Base-by-base conservation (phyloP, 2,113 vertebrate genomes). In the Rhipidura dahli region DNA sequence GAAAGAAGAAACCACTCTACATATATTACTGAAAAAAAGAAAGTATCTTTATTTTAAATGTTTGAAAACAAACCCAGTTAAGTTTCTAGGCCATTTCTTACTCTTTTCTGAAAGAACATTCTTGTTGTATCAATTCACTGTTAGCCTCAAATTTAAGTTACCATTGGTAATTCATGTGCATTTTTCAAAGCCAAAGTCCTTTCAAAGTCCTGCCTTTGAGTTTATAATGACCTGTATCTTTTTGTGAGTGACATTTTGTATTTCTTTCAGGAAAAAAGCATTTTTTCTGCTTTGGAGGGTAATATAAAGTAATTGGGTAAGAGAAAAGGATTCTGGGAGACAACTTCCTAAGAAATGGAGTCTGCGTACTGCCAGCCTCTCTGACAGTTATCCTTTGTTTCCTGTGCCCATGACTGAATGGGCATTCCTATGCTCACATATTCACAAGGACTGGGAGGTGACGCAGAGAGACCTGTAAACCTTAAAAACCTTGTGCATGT, bases 151-250 rank as follows among this genome's bases (percentile, higher is more conserved):
- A 95, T 94, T 45, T 94, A 94, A 95, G 65, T 96, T 93, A 77
- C 13, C 40, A 71, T 87, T 85, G 76, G 68, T 89, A 97, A 91
- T 83, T 87, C 76, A 60, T 65, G 61, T 54, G 44, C 42, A 89
- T 70, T 96, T 87, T 94, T 77, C 71, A 83, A 97, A 97, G 65
- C 40, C 33, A 30, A 94, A 81, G 65, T 31, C 0, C 39, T 97
- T 97, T 96, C 37, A 60, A 42, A 79, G 85, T 94, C 87, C n/a
- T 80, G 49, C 54, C 60, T 93, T 89, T 96, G 92, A 96, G 76
- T 96, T 96, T 93, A 84, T 91, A 97, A 96, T 49, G 71, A 97
- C 60, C 61, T 97, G 64, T 91, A 95, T 86, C 51, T 94, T 96
- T 95, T 94, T 87, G 44, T 73, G 80, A 94, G 68, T 94, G 80